Base-by-base conservation (phyloP, 92 coral and sea anemone genomes). In the Ricordea florida region DNA sequence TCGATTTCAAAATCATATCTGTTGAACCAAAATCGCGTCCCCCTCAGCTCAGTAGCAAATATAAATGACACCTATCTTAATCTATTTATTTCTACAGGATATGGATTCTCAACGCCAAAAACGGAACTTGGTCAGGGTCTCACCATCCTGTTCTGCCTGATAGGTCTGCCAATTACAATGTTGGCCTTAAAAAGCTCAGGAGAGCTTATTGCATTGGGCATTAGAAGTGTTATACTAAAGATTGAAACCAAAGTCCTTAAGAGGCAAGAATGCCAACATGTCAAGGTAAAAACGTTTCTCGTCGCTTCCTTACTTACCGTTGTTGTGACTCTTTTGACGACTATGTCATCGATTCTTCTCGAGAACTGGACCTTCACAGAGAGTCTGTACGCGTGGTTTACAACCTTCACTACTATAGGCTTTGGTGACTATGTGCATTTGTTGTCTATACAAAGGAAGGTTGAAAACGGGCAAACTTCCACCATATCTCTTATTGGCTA, bases 361-460 rank as follows among this genome's bases (percentile, higher is more conserved):
- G 76, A 69, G 20, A 10, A 51, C 26, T 69, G 63, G 76, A 50
- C 49, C 15, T 69, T 50, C 37, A 0, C 28, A 8, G 63, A 69
- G 31, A 27, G 76, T 38, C 17, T 69, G 16, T 69, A 69, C 28
- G 20, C 76, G 7, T 69, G 76, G 76, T 69, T 69, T 15, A 69
- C 30, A 34, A 36, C 76, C 28, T 35, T 50, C 49, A 69, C 76
- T 7, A 69, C 76, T 10, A 69, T 69, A 10, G 63, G 63, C 27
- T 69, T 50, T 36, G 76, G 76, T 0, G 75, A 67, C 61, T 50
- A 67, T 21, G 53, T 67, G 2, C 62, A 17, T n/a, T 26, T 70
- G 45, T n/a, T n/a, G n/a, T n/a, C n/a, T n/a, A n/a, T n/a, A n/a
- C n/a, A n/a, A n/a, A 32, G 4, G 7, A 26, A 25, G 5, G 31